phyloP scores from a whole-genome alignment of 2,113 vertebrate species.

The Arizona elegans region DNA sequence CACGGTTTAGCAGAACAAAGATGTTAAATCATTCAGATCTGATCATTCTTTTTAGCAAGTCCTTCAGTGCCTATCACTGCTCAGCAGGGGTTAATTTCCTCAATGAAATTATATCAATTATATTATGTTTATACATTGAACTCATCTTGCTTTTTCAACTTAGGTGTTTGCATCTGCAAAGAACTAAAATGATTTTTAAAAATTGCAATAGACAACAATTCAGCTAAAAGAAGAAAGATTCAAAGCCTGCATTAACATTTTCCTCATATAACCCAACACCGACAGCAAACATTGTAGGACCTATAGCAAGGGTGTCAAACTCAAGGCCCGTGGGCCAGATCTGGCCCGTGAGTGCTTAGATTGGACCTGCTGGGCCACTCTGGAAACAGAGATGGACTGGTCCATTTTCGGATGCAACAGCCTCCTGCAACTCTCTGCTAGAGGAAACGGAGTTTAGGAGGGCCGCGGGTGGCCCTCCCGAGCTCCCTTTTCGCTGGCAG shows the following conservation, averaged over 20 bases:
- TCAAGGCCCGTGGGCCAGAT: too few species aligned
- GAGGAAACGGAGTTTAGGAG: too few species aligned
- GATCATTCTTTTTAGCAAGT: slow-evolving; percentile 18
- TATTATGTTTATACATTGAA: background rate
- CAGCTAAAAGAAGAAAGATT: background rate
- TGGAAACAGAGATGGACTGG: too few species aligned
- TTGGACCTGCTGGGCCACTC: too few species aligned
- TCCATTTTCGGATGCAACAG: too few species aligned
- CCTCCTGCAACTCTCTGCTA: too few species aligned
- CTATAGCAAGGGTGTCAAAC: background rate
- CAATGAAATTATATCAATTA: background rate
- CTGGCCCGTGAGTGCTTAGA: too few species aligned
- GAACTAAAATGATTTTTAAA: background rate
- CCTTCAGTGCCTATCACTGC: slow-evolving; percentile 1
- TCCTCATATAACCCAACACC: background rate
- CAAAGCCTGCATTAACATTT: background rate
- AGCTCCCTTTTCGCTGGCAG: too few species aligned
- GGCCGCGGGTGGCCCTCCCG: too few species aligned
- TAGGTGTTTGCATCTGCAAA: background rate
- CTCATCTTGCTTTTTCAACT: background rate
- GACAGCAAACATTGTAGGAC: background rate
- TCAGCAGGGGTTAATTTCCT: background rate
- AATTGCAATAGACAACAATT: background rate
- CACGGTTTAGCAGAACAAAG: slow-evolving; percentile 16
- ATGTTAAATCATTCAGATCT: slow-evolving; percentile 24